Conservation (phyloP, 1,140 invertebrate species). For the Caenorhabditis remanei region DNA sequence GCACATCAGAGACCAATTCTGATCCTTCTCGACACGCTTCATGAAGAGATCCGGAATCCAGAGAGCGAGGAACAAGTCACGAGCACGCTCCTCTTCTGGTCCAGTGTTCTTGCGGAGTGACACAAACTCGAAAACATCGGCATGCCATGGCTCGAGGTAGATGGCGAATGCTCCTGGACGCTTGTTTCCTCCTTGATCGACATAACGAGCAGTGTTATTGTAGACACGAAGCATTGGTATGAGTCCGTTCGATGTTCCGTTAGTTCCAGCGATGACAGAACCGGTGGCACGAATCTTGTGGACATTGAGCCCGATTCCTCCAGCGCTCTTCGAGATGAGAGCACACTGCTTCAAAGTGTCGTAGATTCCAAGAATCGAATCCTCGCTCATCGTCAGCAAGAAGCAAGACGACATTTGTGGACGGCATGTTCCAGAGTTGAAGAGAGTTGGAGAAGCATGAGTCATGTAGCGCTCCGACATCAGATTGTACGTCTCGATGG, state of each 20-base stretch:
- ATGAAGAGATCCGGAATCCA: slow-evolving; percentile 99
- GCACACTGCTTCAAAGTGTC: slow-evolving; percentile 94
- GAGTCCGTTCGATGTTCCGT: slow-evolving; percentile 94
- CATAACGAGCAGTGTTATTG: slow-evolving; percentile 95
- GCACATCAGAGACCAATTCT: slow-evolving; percentile 95
- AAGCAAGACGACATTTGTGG: slow-evolving; percentile 97
- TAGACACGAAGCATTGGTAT: slow-evolving; percentile 96
- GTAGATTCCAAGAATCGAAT: slow-evolving; percentile 98
- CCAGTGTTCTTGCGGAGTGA: slow-evolving; percentile 94
- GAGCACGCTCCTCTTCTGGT: slow-evolving; percentile 90
- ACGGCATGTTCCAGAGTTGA: slow-evolving; percentile 88
- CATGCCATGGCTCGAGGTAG: slow-evolving; percentile 98
- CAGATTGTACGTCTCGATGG: slow-evolving; percentile 95
- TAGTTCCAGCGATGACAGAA: slow-evolving; percentile 92
- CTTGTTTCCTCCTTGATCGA: slow-evolving; percentile 98
- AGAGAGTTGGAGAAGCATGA: slow-evolving; percentile 96
- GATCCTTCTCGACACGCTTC: slow-evolving; percentile 89
- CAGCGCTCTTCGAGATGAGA: slow-evolving; percentile 94
- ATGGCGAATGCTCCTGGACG: slow-evolving; percentile 98
- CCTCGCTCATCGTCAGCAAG: slow-evolving; percentile 91
- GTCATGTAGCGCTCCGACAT: slow-evolving; percentile 96
- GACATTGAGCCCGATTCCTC: slow-evolving; percentile 95
- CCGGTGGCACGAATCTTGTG: slow-evolving; percentile 95
- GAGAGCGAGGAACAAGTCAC: slow-evolving; percentile 96
- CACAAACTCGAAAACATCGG: slow-evolving; percentile 92